These are phyloP conservation scores for Amitus sp. DNA, from an alignment of 2,888 invertebrate species.

Conservation along the genomic window DNA sequence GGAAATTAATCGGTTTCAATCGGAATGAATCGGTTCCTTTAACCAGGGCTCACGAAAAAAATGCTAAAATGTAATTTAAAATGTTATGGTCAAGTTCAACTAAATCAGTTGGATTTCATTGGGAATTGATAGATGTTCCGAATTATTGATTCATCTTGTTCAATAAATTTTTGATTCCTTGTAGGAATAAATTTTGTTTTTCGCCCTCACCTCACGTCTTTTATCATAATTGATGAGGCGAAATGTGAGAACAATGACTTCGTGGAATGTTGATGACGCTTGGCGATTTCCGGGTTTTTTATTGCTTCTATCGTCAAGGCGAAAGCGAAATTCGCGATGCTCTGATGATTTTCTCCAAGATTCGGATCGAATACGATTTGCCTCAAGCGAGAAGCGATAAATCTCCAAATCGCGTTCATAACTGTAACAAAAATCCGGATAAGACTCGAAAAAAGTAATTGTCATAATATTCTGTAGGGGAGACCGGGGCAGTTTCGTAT, in stretches of 20 bases:
- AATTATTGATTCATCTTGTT: neutral
- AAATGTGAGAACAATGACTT: conserved; percentile 58
- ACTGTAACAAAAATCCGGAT: conserved; percentile 45
- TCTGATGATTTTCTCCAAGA: conserved; percentile 48
- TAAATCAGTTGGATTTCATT: too few relatives aligned
- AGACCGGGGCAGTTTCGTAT: too few relatives aligned
- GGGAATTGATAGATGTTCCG: too few relatives aligned
- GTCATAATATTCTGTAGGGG: too few relatives aligned
- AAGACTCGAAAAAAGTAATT: too few relatives aligned
- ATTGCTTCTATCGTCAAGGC: conserved; percentile 58
- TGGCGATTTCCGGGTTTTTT: conserved; percentile 50
- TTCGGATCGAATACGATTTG: conserved; percentile 53
- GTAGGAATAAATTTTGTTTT: neutral
- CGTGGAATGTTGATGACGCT: conserved; percentile 55
- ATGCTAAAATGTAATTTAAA: too few relatives aligned
- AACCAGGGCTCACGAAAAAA: too few relatives aligned
- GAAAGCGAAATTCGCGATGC: conserved; percentile 56
- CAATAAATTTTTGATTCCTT: neutral
- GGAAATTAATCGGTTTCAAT: too few relatives aligned
- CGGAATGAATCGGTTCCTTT: too few relatives aligned
- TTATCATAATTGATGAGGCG: conserved; percentile 54
- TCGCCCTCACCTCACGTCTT: conserved; percentile 53
- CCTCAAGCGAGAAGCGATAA: conserved; percentile 56
- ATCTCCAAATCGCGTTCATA: conserved; percentile 56
- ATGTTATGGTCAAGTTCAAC: too few relatives aligned